Conservation (phyloP, 2,797 vertebrate genomes). For the Agapornis canus region DNA sequence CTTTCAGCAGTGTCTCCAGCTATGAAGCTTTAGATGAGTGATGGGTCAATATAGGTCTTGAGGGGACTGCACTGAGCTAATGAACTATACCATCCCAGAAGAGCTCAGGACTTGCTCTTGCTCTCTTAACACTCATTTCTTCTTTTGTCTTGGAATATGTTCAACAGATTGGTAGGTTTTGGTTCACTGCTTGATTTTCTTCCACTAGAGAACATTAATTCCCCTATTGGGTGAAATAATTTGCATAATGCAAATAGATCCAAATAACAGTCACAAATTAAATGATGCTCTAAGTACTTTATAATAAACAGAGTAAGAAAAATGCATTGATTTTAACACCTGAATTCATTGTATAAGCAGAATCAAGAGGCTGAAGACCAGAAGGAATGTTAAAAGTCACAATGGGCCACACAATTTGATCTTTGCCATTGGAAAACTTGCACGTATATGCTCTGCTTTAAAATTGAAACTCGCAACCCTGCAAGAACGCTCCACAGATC, state of each 20-base stretch:
- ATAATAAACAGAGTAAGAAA: not conserved
- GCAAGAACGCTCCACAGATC: not conserved
- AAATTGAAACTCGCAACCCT: not conserved
- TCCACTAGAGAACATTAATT: not conserved
- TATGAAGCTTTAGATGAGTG: not conserved
- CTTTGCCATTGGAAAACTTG: not conserved
- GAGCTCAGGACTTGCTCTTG: not conserved
- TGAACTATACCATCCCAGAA: not conserved
- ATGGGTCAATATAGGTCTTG: not conserved
- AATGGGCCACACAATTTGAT: not conserved
- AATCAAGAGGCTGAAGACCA: not conserved
- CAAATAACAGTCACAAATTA: not conserved
- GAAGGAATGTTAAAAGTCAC: not conserved
- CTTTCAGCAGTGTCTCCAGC: not conserved
- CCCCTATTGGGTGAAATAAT: not conserved
- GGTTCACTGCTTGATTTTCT: not conserved
- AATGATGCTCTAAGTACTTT: not conserved
- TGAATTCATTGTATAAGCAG: not conserved
- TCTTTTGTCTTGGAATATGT: not conserved
- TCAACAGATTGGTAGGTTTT: not conserved
- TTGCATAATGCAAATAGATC: not conserved
- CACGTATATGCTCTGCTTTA: not conserved
- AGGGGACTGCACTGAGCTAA: not conserved
- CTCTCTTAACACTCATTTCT: not conserved
- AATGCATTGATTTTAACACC: not conserved